Conservation (phyloP, 1,140 invertebrate genomes). For the Ips nitidus region DNA sequence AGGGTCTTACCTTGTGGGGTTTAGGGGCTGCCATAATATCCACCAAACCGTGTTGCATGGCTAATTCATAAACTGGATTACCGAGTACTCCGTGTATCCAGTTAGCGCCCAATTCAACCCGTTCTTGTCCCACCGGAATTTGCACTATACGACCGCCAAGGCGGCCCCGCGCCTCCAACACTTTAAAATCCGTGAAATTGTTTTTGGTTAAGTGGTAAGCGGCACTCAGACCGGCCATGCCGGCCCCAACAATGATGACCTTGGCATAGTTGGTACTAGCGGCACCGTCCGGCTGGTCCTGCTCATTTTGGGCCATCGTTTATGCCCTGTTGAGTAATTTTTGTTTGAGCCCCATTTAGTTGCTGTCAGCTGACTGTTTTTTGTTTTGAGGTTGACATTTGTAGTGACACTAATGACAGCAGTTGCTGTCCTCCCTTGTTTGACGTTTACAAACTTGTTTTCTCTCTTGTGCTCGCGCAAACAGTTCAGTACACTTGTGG, state of each 20-base stretch:
- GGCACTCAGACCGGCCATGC: constrained; percentile 83
- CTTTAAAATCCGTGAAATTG: constrained; percentile 73
- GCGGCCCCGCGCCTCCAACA: constrained; percentile 77
- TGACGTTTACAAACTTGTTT: too few relatives aligned
- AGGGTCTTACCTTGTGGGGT: constrained; percentile 66
- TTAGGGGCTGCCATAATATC: constrained; percentile 80
- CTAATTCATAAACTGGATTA: constrained; percentile 81
- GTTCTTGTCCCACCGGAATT: constrained; percentile 68
- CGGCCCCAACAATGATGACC: constrained; percentile 82
- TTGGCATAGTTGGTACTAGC: constrained; percentile 51
- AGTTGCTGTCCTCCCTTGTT: too few relatives aligned
- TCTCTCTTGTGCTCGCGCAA: neutral
- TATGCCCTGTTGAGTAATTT: neutral
- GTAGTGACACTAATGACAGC: too few relatives aligned
- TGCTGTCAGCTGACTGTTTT: neutral
- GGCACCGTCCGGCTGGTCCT: neutral
- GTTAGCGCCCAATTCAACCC: constrained; percentile 86
- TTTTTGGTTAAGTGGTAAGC: constrained; percentile 83
- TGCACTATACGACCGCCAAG: constrained; percentile 80
- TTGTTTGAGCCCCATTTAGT: constrained; percentile 7
- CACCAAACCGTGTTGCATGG: constrained; percentile 77
- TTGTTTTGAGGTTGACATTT: neutral
- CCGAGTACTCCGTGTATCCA: constrained; percentile 89
- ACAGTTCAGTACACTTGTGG: too few relatives aligned
- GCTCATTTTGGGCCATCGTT: constrained; percentile 31